Evolutionary conservation across 2,888 invertebrate genomes (phyloP), one percentile per base, ranked within the genome.

Genomic region (Napeogenes sylphis): DNA sequence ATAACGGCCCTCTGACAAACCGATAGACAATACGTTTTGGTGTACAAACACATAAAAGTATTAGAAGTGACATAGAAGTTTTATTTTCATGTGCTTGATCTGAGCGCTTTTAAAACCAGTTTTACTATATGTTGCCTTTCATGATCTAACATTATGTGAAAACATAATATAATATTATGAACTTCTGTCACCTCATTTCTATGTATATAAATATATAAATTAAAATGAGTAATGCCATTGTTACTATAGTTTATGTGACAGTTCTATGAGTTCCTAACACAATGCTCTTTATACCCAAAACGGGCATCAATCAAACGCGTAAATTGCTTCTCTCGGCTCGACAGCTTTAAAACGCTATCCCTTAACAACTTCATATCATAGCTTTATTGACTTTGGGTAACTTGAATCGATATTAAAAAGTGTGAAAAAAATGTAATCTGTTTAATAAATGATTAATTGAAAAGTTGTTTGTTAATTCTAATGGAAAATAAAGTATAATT

Each of bases 301-400:
- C 77, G 77, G 69, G 73, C 82, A 83, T 84, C 83, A 81, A 83
- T 84, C 83, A 84, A 78, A 79, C 75, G 66, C 75, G 75, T 79
- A 84, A 83, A 83, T 83, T 83, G 82, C 77, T 72, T 72, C 72
- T 74, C 73, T 75, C 75, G 69, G 72, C 77, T 67, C 74, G 78
- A 80, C 82, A 81, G 76, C 68, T 72, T 74, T 77, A 75, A 73
- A 74, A 72, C 69, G 65, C 69, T 69, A 71, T 68, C 75, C 79
- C 78, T 71, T 77, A 79, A 78, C 73, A 66, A 71, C 74, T 72
- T 70, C 67, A 69, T 67, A 69, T 66, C 69, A 67, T 60, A 65
- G 64, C 70, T 68, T 75, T 73, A 73, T 75, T 74, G 75, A 75
- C 75, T 75, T 71, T 70, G 62, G 62, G 60, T 64, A 55, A 67